Base-by-base conservation (phyloP, 2,888 invertebrate genomes). In the Pyrrhia umbra region DNA sequence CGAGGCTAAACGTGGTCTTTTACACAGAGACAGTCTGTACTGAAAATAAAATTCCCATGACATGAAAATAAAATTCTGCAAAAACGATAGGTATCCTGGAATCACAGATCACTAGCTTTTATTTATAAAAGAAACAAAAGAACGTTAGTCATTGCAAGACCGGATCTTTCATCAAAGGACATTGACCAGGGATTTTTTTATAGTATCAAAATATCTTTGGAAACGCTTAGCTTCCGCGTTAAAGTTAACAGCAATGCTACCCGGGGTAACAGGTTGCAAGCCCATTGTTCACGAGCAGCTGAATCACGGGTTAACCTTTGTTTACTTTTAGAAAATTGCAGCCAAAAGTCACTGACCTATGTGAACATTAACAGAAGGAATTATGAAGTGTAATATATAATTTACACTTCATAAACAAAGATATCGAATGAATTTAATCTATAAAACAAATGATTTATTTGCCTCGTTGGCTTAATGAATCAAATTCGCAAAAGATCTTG, bases 211-310 rank as follows among this genome's bases (percentile, higher is more conserved):
- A 52, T 16, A 9, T 20, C 1, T 27, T 15, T 27, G 51, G 18
- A 40, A 52, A 50, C 34, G 34, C 40, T 34, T 37, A 37, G 18
- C 16, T 61, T 21, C 45, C 5, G 51, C 43, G 40, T n/a, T 55
- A 61, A 49, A 27, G 25, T 47, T 61, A 2, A 39, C 21, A 39
- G 56, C 55, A 56, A 40, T 45, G 39, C 50, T 47, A 56, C 30
- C 47, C 25, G 43, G 57, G 57, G 66, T 66, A 74, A 62, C 75
- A 68, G 69, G 75, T 68, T 71, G 40, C 52, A 18, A 18, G 25
- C n/a, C 40, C 34, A 68, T 70, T 70, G 75, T 71, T 68, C 21
- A 40, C 23, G 13, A 45, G 13, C 56, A 68, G 68, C 75, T 71
- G 49, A 54, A 52, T 10, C 52, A 61, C 75, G 51, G 52, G 70